A percentile compares a stretch with the other conserved stretches of the same genome.
These are phyloP conservation scores for Zaprionus obscuricornis DNA, from an alignment of 2,888 invertebrate genomes.

Conservation along the genomic window DNA sequence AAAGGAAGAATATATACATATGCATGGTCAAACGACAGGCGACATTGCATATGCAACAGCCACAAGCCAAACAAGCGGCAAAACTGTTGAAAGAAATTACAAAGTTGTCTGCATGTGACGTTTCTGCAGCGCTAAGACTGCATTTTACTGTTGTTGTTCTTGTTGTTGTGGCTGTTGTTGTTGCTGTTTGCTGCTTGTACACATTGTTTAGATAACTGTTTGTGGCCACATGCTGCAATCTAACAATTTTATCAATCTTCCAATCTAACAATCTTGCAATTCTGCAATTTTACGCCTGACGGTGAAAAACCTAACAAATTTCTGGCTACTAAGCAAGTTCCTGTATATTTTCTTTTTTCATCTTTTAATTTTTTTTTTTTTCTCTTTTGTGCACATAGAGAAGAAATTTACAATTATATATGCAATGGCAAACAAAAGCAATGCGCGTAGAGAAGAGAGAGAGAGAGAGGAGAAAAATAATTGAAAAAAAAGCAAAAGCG, in stretches of 20 bases:
- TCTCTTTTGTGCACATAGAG: no score
- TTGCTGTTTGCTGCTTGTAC: conserved; percentile 11
- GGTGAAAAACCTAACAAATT: conserved; percentile 36
- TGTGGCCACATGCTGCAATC: background rate
- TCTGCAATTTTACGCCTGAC: conserved; percentile 18
- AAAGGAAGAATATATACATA: no score
- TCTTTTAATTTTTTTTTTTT: background rate
- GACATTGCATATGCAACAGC: conserved; percentile 37
- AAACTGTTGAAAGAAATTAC: conserved; percentile 56
- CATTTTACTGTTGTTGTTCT: conserved; percentile 4
- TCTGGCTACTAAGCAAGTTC: conserved; percentile 56
- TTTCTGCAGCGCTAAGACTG: conserved; percentile 14
- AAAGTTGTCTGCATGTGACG: conserved; percentile 63
- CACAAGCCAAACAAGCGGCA: conserved; percentile 69
- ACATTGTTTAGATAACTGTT: conserved; percentile 46
- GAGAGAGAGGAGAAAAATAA: background rate
- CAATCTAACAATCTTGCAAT: no score
- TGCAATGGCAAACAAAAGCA: conserved; percentile 48
- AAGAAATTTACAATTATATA: conserved; percentile 63
- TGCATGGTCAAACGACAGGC: no score
- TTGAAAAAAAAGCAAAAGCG: background rate
- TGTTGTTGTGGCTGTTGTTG: conserved; percentile 7
- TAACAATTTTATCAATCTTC: no score
- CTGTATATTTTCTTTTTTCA: conserved; percentile 13
- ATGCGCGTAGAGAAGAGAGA: conserved; percentile 15